phyloP scores from a whole-genome alignment of 2,113 vertebrate species.

The Upupa epops region DNA sequence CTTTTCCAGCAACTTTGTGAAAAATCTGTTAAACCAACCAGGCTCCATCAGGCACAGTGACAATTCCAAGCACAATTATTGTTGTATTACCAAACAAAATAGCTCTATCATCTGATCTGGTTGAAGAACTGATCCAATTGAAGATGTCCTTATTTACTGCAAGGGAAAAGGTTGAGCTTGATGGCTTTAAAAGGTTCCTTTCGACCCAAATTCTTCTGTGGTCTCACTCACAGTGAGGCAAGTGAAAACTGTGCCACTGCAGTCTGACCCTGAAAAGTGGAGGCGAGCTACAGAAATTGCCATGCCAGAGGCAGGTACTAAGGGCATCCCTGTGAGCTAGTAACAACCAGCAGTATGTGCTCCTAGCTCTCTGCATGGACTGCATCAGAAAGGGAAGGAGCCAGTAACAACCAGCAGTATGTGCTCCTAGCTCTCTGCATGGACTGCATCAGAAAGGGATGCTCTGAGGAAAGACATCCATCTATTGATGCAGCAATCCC shows the following conservation, averaged over 20 bases:
- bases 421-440: not conserved
- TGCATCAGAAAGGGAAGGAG: not conserved
- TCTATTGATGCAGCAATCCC: not conserved
- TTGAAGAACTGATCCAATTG: not conserved
- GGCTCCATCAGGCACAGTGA: conserved; percentile 24
- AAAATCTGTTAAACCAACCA: conserved; percentile 47
- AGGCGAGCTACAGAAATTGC: not conserved
- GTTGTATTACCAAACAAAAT: not conserved
- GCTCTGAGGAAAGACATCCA: not conserved
- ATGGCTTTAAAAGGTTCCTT: no score
- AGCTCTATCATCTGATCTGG: not conserved
- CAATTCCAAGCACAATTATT: conserved; percentile 21
- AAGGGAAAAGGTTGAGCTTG: no score
- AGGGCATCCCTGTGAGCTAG: not conserved
- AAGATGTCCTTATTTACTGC: no score
- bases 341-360: accelerated
- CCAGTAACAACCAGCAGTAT: accelerated
- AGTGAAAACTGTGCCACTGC: not conserved
- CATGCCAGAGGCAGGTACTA: not conserved
- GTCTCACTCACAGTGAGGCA: not conserved
- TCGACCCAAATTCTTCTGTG: no score
- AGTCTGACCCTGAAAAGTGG: not conserved
- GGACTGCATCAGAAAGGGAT: not conserved
- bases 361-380: not conserved
- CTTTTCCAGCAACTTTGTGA: conserved; percentile 45